Percentiles rank a stretch among this genome's conserved stretches.
Conservation (phyloP, 2,797 vertebrate genomes). For the Ispidina lecontei region DNA sequence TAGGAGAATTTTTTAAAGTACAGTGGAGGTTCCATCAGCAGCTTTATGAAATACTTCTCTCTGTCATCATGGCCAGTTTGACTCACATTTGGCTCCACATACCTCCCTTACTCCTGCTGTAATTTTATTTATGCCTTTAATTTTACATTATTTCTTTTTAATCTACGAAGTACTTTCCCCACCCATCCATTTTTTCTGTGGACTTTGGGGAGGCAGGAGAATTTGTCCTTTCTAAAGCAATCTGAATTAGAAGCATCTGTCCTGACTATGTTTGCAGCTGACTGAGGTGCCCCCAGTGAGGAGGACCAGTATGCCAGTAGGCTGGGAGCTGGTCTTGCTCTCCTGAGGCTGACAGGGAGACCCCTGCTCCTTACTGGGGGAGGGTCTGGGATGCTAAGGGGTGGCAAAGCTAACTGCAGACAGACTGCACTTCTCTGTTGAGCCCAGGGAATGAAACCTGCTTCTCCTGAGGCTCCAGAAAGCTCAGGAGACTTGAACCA, state of each 20-base stretch:
- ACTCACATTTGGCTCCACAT: background rate
- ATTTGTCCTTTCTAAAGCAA: background rate
- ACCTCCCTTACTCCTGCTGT: background rate
- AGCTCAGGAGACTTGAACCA: background rate
- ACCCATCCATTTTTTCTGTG: background rate
- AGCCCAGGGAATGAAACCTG: background rate
- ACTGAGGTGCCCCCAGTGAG: accelerated
- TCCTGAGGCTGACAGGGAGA: accelerated
- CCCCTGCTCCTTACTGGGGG: accelerated
- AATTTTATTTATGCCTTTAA: background rate
- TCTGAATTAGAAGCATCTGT: accelerated
- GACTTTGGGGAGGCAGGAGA: background rate
- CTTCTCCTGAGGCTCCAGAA: background rate
- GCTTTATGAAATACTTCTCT: constrained; percentile 7
- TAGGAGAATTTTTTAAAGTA: background rate
- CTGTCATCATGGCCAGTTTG: background rate
- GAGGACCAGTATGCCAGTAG: accelerated
- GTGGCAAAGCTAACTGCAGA: background rate
- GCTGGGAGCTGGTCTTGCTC: background rate
- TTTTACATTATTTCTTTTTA: background rate
- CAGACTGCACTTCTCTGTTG: background rate
- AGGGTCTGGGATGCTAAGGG: background rate
- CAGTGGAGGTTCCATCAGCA: background rate
- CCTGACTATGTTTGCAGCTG: background rate
- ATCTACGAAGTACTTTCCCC: background rate